A percentile compares a stretch with the other conserved stretches of the same genome.
Evolutionary conservation across 1,140 invertebrate genomes (phyloP).

Genomic region (Papilio aristodemus): DNA sequence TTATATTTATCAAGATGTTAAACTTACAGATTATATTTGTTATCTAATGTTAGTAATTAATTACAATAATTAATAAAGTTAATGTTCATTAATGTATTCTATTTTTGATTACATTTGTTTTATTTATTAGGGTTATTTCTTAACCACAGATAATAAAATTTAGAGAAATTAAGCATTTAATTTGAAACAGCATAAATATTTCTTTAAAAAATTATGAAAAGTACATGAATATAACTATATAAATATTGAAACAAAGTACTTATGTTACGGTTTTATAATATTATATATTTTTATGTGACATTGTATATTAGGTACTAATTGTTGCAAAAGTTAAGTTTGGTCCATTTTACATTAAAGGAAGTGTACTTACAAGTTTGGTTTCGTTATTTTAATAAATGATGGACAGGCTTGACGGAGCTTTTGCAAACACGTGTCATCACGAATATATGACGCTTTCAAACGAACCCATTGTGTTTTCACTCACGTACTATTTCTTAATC

Average conservation of each 20-base stretch:
- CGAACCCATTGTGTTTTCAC: constrained; percentile 65
- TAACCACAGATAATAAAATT: too few relatives aligned
- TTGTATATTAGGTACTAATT: background rate
- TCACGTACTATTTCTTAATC: constrained; percentile 61
- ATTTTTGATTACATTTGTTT: background rate
- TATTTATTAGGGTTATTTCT: too few relatives aligned
- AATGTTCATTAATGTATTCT: background rate
- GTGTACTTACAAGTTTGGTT: background rate
- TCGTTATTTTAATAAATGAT: constrained; percentile 29
- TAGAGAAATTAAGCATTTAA: too few relatives aligned
- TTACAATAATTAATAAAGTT: background rate
- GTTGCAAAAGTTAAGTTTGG: background rate
- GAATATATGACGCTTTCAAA: constrained; percentile 52
- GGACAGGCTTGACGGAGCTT: constrained; percentile 40
- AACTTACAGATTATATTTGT: constrained; percentile 2
- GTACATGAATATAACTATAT: too few relatives aligned
- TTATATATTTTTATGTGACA: too few relatives aligned
- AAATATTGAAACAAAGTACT: too few relatives aligned
- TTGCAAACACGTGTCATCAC: constrained; percentile 45
- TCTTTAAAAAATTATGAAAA: too few relatives aligned
- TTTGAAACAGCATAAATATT: too few relatives aligned
- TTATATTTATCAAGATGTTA: constrained; percentile 23
- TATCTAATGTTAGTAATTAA: constrained; percentile 5
- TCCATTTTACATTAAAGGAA: constrained; percentile 9
- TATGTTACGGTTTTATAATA: too few relatives aligned